Base-by-base conservation (phyloP, 2,113 vertebrate genomes). In the Notechis scutatus region DNA sequence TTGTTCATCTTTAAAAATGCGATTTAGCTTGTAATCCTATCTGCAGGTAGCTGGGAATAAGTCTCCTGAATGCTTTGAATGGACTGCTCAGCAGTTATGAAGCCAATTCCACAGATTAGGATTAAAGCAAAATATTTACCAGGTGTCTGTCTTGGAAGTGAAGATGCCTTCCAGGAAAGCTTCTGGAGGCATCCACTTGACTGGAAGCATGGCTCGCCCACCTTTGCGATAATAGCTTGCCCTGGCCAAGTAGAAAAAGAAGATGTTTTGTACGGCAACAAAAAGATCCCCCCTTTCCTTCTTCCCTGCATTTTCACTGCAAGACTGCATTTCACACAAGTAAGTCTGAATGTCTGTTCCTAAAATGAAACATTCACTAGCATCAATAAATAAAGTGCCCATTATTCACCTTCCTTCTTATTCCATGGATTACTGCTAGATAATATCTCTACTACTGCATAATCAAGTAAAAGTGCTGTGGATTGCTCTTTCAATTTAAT, bases 121-220 rank as follows among this genome's bases (percentile, higher is more conserved):
- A 18, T 85, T 55, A 52, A 89, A 86, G 9, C 24, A 4, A 81
- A 9, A 34, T 81, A 86, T 34, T 97, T 98, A 99, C 99, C 99
- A 99, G 55, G 98, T 98, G 85, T 99, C 99, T n/a, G 98, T 99
- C 96, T 99, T 99, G 95, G 98, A 99, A 90, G 99, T 99, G 97
- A 99, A 99, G 95, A 99, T 97, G 87, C 98, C 99, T 95, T 99
- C 98, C 95, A 99, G 97, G 95, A 99, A 99, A 95, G 98, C 99
- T 95, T 99, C 99, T 8, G 98, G 98, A 6, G 98, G 98, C 98
- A 99, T 99, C 99, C 98, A 99, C 94, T 99, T 99, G 87, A 99
- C 99, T 3, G 98, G 98, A 91, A 99, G 97, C 98, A 99, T 99
- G 94, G 98, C 98, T 88, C 97, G 96, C 14, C 98, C 98, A 54